These are phyloP conservation scores for Dipodomys merriami DNA, from an alignment of 2,113 vertebrate species.

Conservation along the genomic window DNA sequence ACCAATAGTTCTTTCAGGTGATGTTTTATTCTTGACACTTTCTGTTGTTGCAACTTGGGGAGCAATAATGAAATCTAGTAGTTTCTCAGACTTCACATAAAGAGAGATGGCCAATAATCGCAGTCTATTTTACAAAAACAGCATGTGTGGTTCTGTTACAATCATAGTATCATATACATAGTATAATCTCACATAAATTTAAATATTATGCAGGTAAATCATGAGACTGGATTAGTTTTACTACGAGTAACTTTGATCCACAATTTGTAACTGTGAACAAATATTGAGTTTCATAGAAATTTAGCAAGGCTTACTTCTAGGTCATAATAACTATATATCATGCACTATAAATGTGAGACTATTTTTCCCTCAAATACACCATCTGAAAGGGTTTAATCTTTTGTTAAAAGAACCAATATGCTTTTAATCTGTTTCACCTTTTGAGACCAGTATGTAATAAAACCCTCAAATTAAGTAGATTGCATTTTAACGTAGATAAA, in stretches of 20 bases:
- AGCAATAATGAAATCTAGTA: neutral
- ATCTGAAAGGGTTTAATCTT: slow-evolving; percentile 38
- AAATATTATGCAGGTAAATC: neutral
- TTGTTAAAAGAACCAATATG: slow-evolving; percentile 20
- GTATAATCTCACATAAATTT: neutral
- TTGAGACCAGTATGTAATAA: slow-evolving; percentile 75
- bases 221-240: neutral
- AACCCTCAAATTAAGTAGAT: slow-evolving; percentile 79
- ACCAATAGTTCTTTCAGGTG: neutral
- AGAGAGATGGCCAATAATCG: neutral
- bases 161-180: neutral
- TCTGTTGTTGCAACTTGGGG: neutral
- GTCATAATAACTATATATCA: slow-evolving; percentile 34
- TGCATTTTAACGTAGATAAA: slow-evolving; percentile 78
- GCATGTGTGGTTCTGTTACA: neutral
- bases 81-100: neutral
- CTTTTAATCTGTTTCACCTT: slow-evolving; percentile 74
- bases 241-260: neutral
- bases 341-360: neutral
- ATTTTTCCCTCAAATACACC: slow-evolving; percentile 18
- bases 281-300: neutral
- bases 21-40: neutral
- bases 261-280: neutral
- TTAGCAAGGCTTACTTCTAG: slow-evolving; percentile 24
- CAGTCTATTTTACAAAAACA: neutral